A percentile compares a stretch with the other conserved stretches of the same genome.
Conservation (phyloP, 2,888 invertebrate genomes). For the Scelioninae gen. 2 region DNA sequence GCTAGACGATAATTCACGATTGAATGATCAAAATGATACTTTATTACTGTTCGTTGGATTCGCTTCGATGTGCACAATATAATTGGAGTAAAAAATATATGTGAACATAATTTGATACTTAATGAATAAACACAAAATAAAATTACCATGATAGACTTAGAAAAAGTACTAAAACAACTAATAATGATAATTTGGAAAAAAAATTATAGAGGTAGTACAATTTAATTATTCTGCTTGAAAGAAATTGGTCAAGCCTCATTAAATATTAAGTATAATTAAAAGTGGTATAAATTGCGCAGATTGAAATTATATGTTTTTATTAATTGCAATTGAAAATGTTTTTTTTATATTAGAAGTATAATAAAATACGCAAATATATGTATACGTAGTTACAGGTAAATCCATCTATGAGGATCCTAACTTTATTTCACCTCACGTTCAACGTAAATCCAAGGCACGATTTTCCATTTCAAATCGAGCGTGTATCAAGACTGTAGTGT, state of each 20-base stretch:
- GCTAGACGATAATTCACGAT: constrained; percentile 57
- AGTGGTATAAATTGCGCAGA: too few relatives aligned
- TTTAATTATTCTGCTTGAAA: constrained; percentile 30
- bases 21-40: constrained; percentile 60
- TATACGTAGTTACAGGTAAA: constrained; percentile 40
- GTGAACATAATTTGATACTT: constrained; percentile 52
- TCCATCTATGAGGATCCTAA: constrained; percentile 49
- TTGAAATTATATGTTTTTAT: too few relatives aligned
- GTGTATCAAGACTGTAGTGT: constrained; percentile 71
- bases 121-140: constrained; percentile 50
- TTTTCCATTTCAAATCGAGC: constrained; percentile 75
- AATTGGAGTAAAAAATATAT: constrained; percentile 44
- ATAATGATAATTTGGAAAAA: too few relatives aligned
- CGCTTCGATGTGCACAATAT: constrained; percentile 56
- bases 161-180: too few relatives aligned
- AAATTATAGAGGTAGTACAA: constrained; percentile 24
- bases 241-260: constrained; percentile 30
- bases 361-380: constrained; percentile 13
- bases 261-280: constrained; percentile 25
- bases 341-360: background rate
- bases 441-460: constrained; percentile 72
- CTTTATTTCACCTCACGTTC: constrained; percentile 73
- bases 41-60: constrained; percentile 57
- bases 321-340: constrained; percentile 33
- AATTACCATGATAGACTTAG: constrained; percentile 27